Evolutionary conservation across 1,140 invertebrate genomes (phyloP).

Genomic region (Drosophila tsacasi): DNA sequence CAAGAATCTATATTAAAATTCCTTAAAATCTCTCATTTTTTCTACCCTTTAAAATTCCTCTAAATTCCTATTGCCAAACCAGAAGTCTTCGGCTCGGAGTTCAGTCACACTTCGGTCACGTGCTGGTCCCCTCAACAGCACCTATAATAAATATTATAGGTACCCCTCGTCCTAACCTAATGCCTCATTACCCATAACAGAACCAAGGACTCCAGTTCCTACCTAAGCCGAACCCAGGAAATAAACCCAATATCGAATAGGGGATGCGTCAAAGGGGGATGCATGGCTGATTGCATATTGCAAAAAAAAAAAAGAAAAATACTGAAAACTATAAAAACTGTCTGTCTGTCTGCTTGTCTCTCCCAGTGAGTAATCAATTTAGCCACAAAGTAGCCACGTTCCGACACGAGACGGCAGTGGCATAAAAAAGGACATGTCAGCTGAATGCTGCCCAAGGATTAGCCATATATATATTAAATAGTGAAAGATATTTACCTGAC

Average conservation of each 20-base stretch:
- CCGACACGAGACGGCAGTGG: constrained; percentile 44
- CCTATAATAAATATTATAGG: constrained; percentile 47
- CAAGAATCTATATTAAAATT: too few relatives aligned
- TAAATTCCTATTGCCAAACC: constrained; percentile 3
- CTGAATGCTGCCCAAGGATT: constrained; percentile 76
- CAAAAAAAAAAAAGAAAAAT: constrained; percentile 18
- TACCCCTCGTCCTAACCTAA: constrained; percentile 32
- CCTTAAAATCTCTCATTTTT: too few relatives aligned
- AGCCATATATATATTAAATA: constrained; percentile 23
- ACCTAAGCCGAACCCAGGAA: constrained; percentile 37
- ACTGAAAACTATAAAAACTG: constrained; percentile 49
- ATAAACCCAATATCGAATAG: constrained; percentile 27
- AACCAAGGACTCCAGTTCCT: constrained; percentile 39
- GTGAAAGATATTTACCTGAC: constrained; percentile 72
- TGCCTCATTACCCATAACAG: constrained; percentile 40
- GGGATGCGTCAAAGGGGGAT: constrained; percentile 29
- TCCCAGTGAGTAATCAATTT: constrained; percentile 79
- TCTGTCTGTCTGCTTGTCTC: constrained; percentile 5
- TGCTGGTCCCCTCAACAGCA: constrained; percentile 49
- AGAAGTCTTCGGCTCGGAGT: not conserved
- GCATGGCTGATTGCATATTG: constrained; percentile 45
- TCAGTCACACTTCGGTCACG: constrained; percentile 72
- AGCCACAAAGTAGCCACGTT: constrained; percentile 81
- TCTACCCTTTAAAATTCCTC: not conserved
- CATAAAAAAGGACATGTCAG: constrained; percentile 55